A percentile compares a stretch with the other conserved stretches of the same genome.
phyloP scores from a whole-genome alignment of 2,113 vertebrate genomes.

The Nothoprocta perdicaria region DNA sequence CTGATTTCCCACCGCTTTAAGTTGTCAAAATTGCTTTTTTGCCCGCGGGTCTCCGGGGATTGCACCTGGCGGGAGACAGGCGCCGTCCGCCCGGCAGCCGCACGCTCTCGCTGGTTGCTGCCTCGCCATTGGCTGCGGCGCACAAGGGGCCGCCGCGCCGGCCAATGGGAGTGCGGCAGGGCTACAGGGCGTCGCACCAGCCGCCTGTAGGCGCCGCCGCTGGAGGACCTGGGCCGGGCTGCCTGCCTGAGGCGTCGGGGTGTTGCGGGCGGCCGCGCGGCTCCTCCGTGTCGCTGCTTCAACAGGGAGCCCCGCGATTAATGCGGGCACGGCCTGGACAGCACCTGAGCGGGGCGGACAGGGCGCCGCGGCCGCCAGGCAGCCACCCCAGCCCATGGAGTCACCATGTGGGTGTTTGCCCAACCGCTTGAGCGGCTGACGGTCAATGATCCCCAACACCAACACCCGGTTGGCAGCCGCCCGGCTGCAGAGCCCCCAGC shows the following conservation, averaged over 20 bases:
- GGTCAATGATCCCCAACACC: background rate
- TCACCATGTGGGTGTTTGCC: background rate
- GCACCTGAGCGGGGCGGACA: too few relatives aligned
- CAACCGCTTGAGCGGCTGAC: background rate
- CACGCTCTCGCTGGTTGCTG: background rate
- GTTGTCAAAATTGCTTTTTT: slow-evolving; percentile 72
- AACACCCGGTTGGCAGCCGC: background rate
- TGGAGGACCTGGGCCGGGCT: too few relatives aligned
- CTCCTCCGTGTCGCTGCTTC: too few relatives aligned
- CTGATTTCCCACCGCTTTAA: slow-evolving; percentile 73
- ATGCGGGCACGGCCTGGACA: too few relatives aligned
- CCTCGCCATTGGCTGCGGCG: slow-evolving; percentile 20
- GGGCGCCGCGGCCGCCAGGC: too few relatives aligned
- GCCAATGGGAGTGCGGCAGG: background rate
- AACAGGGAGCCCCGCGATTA: too few relatives aligned
- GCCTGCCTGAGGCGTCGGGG: too few relatives aligned
- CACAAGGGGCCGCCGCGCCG: slow-evolving; percentile 28
- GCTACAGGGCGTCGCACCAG: background rate
- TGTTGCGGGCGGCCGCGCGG: too few relatives aligned
- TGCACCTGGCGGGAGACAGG: slow-evolving; percentile 60
- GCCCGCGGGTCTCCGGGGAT: slow-evolving; percentile 69
- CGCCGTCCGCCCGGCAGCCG: too few relatives aligned
- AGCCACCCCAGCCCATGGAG: too few relatives aligned
- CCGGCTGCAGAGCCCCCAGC: background rate
- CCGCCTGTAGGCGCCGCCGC: too few relatives aligned